Percentiles rank a stretch among this genome's conserved stretches.
These are phyloP conservation scores for Lycocorax pyrrhopterus DNA, from an alignment of 2,113 vertebrate species.

Conservation along the genomic window DNA sequence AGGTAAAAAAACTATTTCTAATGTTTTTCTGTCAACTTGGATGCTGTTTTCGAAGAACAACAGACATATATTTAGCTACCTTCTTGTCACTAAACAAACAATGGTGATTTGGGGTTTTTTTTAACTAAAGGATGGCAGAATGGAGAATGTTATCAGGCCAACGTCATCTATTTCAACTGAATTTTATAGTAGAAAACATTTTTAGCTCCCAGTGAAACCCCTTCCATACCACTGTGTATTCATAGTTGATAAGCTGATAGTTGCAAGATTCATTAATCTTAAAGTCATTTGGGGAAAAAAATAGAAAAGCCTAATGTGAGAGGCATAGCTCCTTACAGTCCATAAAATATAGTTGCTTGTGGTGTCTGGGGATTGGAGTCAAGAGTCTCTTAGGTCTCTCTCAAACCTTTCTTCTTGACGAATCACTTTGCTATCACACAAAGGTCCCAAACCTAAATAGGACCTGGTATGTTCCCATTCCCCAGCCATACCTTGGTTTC, in stretches of 20 bases:
- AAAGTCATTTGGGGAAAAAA: fast-evolving
- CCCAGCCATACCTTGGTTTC: not conserved
- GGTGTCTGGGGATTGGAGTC: not conserved
- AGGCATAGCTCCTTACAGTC: not conserved
- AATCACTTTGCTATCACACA: not conserved
- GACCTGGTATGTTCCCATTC: not conserved
- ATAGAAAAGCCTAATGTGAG: not conserved
- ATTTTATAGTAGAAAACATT: not conserved
- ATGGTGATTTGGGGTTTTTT: not conserved
- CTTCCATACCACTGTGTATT: not conserved
- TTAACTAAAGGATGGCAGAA: not conserved
- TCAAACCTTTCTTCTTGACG: not conserved
- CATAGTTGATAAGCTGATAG: not conserved
- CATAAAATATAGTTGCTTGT: not conserved
- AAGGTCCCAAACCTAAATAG: not conserved
- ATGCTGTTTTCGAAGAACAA: not conserved
- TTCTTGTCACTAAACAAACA: not conserved
- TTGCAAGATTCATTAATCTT: not conserved
- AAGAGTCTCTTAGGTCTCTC: not conserved
- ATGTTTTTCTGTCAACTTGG: not conserved
- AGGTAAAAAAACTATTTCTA: not conserved
- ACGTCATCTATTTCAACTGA: not conserved
- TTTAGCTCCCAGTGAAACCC: not conserved
- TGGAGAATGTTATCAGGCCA: not conserved
- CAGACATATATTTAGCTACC: not conserved